Base-by-base conservation (phyloP, 2,113 vertebrate genomes). In the Syrmaticus mikado region DNA sequence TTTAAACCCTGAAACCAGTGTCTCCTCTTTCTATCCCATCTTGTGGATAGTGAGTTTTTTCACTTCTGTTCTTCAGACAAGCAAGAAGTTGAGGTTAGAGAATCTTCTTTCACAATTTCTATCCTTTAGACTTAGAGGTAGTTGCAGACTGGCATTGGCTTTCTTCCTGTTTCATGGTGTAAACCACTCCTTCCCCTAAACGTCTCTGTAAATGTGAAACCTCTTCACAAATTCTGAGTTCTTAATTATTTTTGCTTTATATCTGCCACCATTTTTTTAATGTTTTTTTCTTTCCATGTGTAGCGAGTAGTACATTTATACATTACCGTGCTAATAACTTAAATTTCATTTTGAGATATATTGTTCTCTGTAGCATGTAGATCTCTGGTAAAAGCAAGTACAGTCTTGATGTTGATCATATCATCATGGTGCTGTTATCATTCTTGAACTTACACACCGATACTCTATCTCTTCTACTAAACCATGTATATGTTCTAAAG, bases 301-400 rank as follows among this genome's bases (percentile, higher is more conserved):
- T 73, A 67, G 9, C 0, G 0, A 45, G 60, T 68, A 73, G 10
- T 71, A 82, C 25, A 5, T 7, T 73, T 1, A 0, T 32, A 8
- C 7, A 6, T 50, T 58, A 27, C 38, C 22, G 2, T 43, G 25
- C 22, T 57, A 55, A 1, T 70, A 84, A 32, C 74, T 76, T 58
- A n/a, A 32, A n/a, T 67, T 70, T 58, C 2, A 1, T 77, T 14
- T 24, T 55, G 32, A 28, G 30, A 65, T 66, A n/a, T 40, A 43
- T 28, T 76, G 19, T 20, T 60, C 15, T 45, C 53, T 30, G 43
- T 73, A n/a, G 20, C 12, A 28, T 67, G 30, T 53, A 43, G 6
- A 3, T 65, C n/a, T 87, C 2, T 58, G 24, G 28, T 13, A 30
- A 82, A 60, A 84, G 21, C 7, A 28, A 58, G 13, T 2, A 1